These are phyloP conservation scores for Diarsia mendica DNA, from an alignment of 2,888 invertebrate genomes.

Conservation along the genomic window DNA sequence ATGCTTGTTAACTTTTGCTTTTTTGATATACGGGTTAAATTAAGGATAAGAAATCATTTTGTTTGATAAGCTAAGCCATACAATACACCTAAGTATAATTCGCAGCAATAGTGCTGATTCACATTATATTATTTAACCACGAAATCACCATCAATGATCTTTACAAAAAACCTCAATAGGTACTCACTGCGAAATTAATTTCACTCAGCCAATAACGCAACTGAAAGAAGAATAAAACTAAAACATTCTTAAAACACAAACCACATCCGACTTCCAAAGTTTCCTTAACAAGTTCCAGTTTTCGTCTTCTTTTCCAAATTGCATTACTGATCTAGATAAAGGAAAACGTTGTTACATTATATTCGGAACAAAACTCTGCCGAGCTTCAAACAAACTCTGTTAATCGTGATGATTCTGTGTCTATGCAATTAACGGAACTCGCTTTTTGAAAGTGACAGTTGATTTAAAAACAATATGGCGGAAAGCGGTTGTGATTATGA, in stretches of 20 bases:
- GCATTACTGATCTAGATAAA: constrained; percentile 73
- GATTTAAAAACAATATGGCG: constrained; percentile 34
- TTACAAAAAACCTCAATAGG: not conserved
- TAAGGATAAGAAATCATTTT: not conserved
- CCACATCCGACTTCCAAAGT: constrained; percentile 32
- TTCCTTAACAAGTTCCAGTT: constrained; percentile 41
- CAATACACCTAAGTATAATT: not conserved
- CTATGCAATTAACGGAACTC: constrained; percentile 66
- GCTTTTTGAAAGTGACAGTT: constrained; percentile 42
- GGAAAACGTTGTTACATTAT: constrained; percentile 72
- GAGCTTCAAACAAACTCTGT: constrained; percentile 61
- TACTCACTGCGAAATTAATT: not conserved
- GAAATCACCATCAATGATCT: not conserved
- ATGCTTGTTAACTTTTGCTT: too few relatives aligned
- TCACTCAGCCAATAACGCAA: not conserved
- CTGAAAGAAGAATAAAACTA: not conserved
- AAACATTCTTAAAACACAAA: constrained; percentile 9
- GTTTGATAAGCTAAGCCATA: too few relatives aligned
- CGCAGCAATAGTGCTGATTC: not conserved
- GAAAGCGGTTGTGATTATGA: constrained; percentile 17
- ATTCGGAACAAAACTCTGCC: constrained; percentile 67
- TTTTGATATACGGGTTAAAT: too few relatives aligned
- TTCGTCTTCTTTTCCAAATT: constrained; percentile 68
- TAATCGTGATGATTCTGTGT: constrained; percentile 64
- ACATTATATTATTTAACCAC: not conserved